phyloP scores from a whole-genome alignment of 2,113 vertebrate genomes.

The Onychostoma macrolepis region DNA sequence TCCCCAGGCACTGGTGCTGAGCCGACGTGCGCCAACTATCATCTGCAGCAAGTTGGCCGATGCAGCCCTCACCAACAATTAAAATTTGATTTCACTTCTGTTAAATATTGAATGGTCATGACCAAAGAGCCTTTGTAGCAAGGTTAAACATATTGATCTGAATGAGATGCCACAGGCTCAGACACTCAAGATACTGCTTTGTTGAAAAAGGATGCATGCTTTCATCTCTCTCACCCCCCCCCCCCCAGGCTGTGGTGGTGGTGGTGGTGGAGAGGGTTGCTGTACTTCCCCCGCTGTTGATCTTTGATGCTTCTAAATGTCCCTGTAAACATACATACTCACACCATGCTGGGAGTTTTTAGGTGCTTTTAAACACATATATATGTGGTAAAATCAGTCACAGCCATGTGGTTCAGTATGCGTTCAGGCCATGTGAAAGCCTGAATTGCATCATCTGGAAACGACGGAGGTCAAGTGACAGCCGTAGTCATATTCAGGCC shows the following conservation, averaged over 20 bases:
- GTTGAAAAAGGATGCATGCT: conserved; percentile 63
- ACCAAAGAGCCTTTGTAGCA: conserved; percentile 67
- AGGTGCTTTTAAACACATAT: conserved; percentile 24
- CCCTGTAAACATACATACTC: conserved; percentile 65
- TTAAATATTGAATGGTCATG: conserved; percentile 62
- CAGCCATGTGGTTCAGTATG: conserved; percentile 19
- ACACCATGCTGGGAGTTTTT: conserved; percentile 58
- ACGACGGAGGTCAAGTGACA: conserved; percentile 49
- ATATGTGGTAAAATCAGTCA: neutral
- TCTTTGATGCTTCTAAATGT: conserved; percentile 75
- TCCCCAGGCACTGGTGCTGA: neutral
- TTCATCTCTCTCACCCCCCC: conserved; percentile 3
- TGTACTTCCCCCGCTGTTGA: conserved; percentile 68
- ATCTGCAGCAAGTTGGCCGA: conserved; percentile 31
- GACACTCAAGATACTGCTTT: conserved; percentile 63
- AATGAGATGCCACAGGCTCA: conserved; percentile 59
- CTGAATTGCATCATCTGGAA: conserved; percentile 19
- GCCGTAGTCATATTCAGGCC: conserved; percentile 42
- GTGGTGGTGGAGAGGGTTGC: conserved; percentile 62
- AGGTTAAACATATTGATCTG: conserved; percentile 78
- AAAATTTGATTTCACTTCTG: conserved; percentile 50
- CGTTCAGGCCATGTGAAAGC: conserved; percentile 28
- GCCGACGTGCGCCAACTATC: neutral
- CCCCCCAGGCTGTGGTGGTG: conserved; percentile 10
- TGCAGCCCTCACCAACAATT: conserved; percentile 12